Evolutionary conservation across 2,797 vertebrate species (phyloP), one percentile per base, ranked within the genome.

Genomic region (Coluber constrictor): DNA sequence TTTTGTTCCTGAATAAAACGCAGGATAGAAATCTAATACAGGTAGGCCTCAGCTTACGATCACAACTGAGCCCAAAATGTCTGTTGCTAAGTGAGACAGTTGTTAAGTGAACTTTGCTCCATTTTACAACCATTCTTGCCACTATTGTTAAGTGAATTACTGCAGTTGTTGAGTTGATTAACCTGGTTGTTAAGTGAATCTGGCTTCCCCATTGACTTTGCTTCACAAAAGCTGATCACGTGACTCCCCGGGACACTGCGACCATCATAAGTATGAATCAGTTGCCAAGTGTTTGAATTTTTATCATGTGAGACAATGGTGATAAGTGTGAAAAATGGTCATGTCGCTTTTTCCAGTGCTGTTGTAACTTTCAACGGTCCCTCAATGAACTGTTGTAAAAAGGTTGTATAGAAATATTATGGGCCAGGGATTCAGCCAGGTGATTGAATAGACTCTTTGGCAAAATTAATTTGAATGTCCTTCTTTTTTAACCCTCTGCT

Each of bases 401-500:
- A 61, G 9, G 13, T n/a, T n/a, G 63, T 10, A 10, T 79, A 79
- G 18, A 79, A 79, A 43, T 79, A 79, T 43, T 20, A 79, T 23
- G 70, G 70, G 66, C 66, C n/a, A 37, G n/a, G n/a, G 37, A 74
- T 74, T 74, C 70, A 74, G 3, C 16, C 32, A 4, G 18, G 32
- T 8, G 18, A 20, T 61, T 20, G 32, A 79, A 43, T 20, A 43
- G 37, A 43, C 16, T 79, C 70, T 43, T 23, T 23, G 32, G 70
- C 32, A 79, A 79, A 37, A 43, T 43, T 43, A 79, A 43, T 43
- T 10, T 37, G 32, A 20, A 79, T 79, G 10, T 37, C 7, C 70
- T 79, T 43, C 37, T 43, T 37, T 79, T 79, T 79, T 79, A 37
- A 37, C 32, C 70, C 32, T 23, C 32, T 74, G 95, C 94, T 96